Conservation (phyloP, 2,888 invertebrate species). For the Drosophila robusta region DNA sequence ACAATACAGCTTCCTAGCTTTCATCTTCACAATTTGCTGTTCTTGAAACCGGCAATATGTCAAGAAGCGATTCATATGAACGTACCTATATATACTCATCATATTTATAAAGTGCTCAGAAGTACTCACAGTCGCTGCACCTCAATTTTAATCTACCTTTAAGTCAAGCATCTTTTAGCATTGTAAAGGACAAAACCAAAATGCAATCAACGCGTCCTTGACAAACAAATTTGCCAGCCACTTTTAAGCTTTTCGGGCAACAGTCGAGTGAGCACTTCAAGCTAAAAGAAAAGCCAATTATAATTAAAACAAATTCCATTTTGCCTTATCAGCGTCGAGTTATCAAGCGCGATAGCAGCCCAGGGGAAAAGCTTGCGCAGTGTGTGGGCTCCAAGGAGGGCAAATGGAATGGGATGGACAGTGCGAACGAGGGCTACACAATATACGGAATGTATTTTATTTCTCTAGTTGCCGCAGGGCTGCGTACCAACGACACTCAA, state of each 20-base stretch:
- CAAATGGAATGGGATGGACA: no score
- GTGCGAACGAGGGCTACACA: conserved; percentile 17
- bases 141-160: background rate
- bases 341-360: conserved; percentile 36
- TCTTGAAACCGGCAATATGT: no score
- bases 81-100: no score
- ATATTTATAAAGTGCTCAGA: background rate
- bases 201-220: conserved; percentile 48
- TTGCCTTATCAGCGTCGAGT: conserved; percentile 48
- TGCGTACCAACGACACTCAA: conserved; percentile 64
- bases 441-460: conserved; percentile 21
- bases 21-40: background rate
- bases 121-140: background rate
- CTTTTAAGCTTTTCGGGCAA: conserved; percentile 20
- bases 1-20: background rate
- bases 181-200: conserved; percentile 1
- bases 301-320: conserved; percentile 67
- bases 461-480: conserved; percentile 33
- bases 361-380: conserved; percentile 20
- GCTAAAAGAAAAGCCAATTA: conserved; percentile 57
- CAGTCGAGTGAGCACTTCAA: conserved; percentile 26
- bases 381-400: background rate
- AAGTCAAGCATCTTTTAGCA: conserved; percentile 25
- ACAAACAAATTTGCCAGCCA: conserved; percentile 38
- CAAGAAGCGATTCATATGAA: no score